phyloP scores from a whole-genome alignment of 2,113 vertebrate species.

The Ochotona princeps region DNA sequence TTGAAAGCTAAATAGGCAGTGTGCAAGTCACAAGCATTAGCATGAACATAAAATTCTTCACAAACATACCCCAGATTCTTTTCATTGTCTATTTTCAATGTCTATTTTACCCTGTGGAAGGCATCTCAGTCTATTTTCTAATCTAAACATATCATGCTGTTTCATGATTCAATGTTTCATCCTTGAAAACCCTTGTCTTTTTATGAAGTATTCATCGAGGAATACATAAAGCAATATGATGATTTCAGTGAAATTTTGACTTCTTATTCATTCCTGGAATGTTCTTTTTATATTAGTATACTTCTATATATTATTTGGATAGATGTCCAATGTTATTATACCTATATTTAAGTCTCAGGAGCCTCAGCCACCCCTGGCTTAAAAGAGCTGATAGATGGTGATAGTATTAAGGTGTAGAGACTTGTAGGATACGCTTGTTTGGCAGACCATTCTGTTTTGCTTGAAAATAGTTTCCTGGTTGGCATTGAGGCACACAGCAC shows the following conservation, averaged over 20 bases:
- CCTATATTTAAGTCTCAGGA: conserved; percentile 1
- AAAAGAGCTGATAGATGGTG: neutral
- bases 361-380: neutral
- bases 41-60: neutral
- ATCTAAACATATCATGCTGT: conserved; percentile 10
- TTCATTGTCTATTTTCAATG: neutral
- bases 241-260: conserved; percentile 32
- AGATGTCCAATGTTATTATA: conserved; percentile 40
- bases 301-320: conserved; percentile 54
- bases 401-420: neutral
- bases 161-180: conserved; percentile 22
- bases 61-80: conserved; percentile 10
- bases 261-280: conserved; percentile 26
- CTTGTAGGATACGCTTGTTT: neutral
- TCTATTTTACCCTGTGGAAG: neutral
- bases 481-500: neutral
- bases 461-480: neutral
- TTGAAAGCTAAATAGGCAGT: neutral
- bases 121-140: neutral
- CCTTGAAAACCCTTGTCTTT: neutral
- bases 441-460: neutral
- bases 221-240: conserved; percentile 4
- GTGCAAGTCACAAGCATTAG: neutral
- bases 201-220: conserved; percentile 51
- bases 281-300: neutral